phyloP scores from a whole-genome alignment of 2,113 vertebrate genomes.

The Gymnorhina tibicen region DNA sequence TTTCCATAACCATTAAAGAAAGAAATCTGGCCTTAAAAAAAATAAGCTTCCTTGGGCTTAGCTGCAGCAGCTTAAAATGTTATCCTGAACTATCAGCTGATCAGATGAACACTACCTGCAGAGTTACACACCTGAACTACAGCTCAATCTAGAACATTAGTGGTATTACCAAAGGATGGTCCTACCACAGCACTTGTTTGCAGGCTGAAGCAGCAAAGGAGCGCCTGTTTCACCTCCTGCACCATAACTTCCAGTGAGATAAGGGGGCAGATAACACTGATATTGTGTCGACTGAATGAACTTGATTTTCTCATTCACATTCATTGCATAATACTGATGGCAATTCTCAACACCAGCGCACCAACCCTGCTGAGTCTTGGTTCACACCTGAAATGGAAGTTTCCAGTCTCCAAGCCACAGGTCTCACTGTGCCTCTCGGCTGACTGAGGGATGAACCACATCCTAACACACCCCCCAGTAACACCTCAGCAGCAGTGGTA shows the following conservation, averaged over 20 bases:
- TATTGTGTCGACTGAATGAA: background rate
- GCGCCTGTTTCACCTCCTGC: background rate
- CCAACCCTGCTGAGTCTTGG: background rate
- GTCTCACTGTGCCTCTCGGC: rapidly evolving
- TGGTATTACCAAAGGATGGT: background rate
- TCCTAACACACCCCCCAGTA: background rate
- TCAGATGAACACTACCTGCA: background rate
- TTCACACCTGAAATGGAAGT: background rate
- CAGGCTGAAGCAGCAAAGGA: background rate
- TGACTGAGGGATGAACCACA: background rate
- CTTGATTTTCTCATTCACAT: background rate
- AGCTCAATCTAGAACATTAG: background rate
- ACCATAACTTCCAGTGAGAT: background rate
- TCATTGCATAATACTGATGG: background rate
- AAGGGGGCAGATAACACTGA: background rate
- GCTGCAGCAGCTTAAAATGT: background rate
- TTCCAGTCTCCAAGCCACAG: background rate
- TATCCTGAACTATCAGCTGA: background rate
- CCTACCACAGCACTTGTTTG: background rate
- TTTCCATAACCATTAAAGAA: background rate
- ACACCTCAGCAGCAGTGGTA: background rate
- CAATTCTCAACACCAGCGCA: background rate
- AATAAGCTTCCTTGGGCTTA: background rate
- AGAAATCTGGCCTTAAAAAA: background rate
- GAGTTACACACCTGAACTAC: background rate